Conservation (phyloP, 2,888 invertebrate genomes). For the Cylloceria caligata region DNA sequence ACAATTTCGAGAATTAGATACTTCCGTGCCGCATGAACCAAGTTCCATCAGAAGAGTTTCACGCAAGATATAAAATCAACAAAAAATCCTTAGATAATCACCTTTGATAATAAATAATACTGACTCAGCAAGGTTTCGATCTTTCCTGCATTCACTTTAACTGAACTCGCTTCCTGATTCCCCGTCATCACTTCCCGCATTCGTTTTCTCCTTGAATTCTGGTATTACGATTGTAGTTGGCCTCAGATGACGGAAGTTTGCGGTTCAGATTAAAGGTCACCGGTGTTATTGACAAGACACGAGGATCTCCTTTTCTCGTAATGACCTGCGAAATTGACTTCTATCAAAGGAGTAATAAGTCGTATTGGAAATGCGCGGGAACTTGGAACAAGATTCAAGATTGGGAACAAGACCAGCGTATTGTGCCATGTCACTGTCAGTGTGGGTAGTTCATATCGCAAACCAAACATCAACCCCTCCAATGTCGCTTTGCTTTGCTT, state of each 20-base stretch:
- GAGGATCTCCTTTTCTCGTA: slow-evolving; percentile 43
- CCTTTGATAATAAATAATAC: slow-evolving; percentile 41
- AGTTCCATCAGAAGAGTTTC: background rate
- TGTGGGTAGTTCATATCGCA: background rate
- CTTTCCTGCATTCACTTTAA: slow-evolving; percentile 31
- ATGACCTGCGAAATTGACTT: background rate
- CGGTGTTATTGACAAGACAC: slow-evolving; percentile 20
- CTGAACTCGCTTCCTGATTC: slow-evolving; percentile 51
- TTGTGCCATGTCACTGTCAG: slow-evolving; percentile 9
- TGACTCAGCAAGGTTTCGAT: slow-evolving; percentile 38
- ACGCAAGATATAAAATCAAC: slow-evolving; percentile 10
- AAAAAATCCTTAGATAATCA: slow-evolving; percentile 33
- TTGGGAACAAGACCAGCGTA: slow-evolving; percentile 18
- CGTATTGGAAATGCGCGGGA: slow-evolving; percentile 13
- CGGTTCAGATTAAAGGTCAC: slow-evolving; percentile 36
- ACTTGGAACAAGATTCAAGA: background rate
- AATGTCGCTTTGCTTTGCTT: slow-evolving; percentile 9
- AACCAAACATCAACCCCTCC: background rate
- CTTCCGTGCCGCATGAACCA: background rate
- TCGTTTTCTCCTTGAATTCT: slow-evolving; percentile 33
- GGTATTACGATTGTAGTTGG: slow-evolving; percentile 47
- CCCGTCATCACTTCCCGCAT: slow-evolving; percentile 51
- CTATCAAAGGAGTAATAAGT: background rate
- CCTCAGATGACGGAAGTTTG: slow-evolving; percentile 60
- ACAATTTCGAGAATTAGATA: background rate